Evolutionary conservation across 2,113 vertebrate genomes (phyloP).

Genomic region (Nestor notabilis): DNA sequence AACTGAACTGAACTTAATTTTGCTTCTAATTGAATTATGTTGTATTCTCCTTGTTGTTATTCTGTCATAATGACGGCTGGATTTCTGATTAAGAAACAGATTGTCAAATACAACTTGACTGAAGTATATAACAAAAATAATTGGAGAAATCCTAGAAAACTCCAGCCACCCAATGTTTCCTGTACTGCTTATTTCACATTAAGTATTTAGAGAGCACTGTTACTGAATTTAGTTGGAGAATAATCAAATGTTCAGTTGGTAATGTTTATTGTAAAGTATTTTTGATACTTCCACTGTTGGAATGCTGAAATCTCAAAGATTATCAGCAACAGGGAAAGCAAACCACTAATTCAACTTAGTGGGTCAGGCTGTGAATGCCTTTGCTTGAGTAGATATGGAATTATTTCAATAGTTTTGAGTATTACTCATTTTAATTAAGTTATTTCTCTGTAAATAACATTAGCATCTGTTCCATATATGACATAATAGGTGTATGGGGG

Average conservation of each 20-base stretch:
- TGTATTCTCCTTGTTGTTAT: neutral
- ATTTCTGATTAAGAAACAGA: constrained; percentile 3
- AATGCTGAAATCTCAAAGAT: neutral
- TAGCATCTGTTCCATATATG: neutral
- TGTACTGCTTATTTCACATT: neutral
- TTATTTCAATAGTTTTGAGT: neutral
- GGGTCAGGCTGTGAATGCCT: neutral
- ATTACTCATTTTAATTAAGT: neutral
- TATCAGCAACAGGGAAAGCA: neutral
- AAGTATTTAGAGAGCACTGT: neutral
- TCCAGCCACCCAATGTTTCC: neutral
- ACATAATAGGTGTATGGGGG: neutral
- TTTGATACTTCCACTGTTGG: neutral
- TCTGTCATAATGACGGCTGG: neutral
- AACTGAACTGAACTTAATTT: constrained; percentile 5
- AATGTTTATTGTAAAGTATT: neutral
- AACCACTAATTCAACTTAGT: neutral
- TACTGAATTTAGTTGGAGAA: neutral
- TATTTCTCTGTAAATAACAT: neutral
- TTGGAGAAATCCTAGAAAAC: neutral
- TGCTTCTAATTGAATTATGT: constrained; percentile 48
- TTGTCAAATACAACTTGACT: neutral
- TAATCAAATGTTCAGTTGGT: neutral
- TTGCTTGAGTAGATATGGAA: neutral
- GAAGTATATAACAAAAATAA: neutral